phyloP scores from a whole-genome alignment of 2,797 vertebrate species.

The Hybognathus amarus region DNA sequence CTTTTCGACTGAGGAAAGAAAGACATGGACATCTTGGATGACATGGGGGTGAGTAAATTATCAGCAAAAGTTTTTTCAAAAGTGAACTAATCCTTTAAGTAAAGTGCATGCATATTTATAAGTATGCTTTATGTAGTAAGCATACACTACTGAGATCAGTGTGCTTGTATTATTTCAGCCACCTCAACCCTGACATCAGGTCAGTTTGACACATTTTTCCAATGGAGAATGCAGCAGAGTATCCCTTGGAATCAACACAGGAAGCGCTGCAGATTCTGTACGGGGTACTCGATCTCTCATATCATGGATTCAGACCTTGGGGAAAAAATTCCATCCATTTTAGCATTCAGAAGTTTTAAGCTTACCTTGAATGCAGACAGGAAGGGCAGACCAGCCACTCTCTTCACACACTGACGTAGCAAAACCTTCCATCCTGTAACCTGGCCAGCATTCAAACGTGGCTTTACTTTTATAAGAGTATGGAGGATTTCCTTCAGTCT shows the following conservation, averaged over 20 bases:
- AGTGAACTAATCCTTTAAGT: too few relatives aligned
- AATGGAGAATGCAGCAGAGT: background rate
- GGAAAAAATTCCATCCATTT: background rate
- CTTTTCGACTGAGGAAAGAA: too few relatives aligned
- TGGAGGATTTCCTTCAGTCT: constrained; percentile 16
- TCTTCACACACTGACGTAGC: constrained; percentile 13
- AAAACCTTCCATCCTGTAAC: constrained; percentile 16
- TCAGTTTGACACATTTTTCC: background rate
- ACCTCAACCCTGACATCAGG: background rate
- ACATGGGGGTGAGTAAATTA: too few relatives aligned
- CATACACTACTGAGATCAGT: background rate
- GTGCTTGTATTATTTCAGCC: background rate
- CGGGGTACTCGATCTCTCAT: background rate
- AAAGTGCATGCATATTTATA: background rate
- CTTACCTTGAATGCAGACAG: constrained; percentile 30
- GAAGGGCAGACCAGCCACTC: constrained; percentile 35
- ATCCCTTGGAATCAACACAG: background rate
- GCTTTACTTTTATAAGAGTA: constrained; percentile 8
- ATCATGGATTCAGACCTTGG: background rate
- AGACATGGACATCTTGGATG: too few relatives aligned
- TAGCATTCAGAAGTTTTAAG: background rate
- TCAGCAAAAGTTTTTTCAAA: too few relatives aligned
- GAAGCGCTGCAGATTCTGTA: background rate
- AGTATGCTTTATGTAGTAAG: background rate
- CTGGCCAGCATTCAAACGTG: constrained; percentile 31